These are phyloP conservation scores for Catalaphyllia jardinei DNA, from an alignment of 64 coral and sea anemone genomes.

Conservation along the genomic window DNA sequence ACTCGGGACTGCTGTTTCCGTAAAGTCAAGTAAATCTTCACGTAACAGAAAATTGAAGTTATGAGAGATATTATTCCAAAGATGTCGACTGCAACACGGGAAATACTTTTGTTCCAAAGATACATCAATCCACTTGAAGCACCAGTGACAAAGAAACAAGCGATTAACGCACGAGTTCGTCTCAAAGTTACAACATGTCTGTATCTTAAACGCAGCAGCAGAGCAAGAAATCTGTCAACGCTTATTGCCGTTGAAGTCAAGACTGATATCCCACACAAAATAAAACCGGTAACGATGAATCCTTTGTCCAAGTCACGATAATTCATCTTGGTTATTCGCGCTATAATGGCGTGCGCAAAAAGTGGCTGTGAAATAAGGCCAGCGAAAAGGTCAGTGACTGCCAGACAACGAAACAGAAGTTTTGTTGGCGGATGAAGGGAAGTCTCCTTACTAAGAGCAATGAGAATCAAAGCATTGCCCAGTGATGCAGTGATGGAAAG, in stretches of 20 bases:
- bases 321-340: no score
- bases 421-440: neutral
- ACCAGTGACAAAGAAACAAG: neutral
- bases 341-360: no score
- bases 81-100: neutral
- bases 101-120: neutral
- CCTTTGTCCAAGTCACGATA: neutral
- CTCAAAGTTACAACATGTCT: neutral
- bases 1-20: neutral
- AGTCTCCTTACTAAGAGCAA: neutral
- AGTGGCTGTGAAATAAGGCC: neutral
- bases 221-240: neutral
- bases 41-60: neutral
- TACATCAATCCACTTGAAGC: neutral
- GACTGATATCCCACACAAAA: neutral
- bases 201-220: neutral
- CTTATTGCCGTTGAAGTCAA: neutral
- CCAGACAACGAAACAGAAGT: slow-evolving; percentile 1
- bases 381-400: neutral
- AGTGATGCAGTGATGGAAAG: neutral
- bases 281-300: neutral
- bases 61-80: neutral
- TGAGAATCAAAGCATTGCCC: neutral
- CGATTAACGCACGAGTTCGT: neutral
- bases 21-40: neutral